These are phyloP conservation scores for Pseudochromis fuscus DNA, from an alignment of 2,797 vertebrate species.

Conservation along the genomic window DNA sequence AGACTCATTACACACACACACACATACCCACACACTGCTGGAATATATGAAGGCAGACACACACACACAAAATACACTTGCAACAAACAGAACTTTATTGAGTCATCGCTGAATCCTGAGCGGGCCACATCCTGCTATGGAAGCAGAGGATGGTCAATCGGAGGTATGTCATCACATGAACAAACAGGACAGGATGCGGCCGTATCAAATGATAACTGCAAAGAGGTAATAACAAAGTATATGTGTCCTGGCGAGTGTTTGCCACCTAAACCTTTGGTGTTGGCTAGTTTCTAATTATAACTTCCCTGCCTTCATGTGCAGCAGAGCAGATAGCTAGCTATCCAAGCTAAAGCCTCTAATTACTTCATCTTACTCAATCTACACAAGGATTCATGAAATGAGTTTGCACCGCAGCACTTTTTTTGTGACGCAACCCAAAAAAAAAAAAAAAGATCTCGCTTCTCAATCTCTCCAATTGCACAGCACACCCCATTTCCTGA, in stretches of 20 bases:
- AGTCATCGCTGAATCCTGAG: constrained; percentile 56
- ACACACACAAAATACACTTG: constrained; percentile 26
- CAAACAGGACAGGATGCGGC: constrained; percentile 70
- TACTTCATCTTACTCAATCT: constrained; percentile 84
- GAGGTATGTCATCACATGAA: constrained; percentile 51
- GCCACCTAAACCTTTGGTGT: constrained; percentile 83
- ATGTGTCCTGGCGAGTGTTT: constrained; percentile 70
- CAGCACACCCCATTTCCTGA: constrained; percentile 69
- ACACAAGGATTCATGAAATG: constrained; percentile 74
- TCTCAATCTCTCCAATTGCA: constrained; percentile 48
- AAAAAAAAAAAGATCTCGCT: constrained; percentile 31
- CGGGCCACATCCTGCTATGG: constrained; percentile 58
- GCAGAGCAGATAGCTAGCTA: constrained; percentile 80
- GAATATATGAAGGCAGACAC: constrained; percentile 41
- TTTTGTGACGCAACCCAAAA: constrained; percentile 71
- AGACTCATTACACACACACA: constrained; percentile 55
- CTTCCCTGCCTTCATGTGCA: constrained; percentile 76
- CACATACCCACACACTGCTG: no score
- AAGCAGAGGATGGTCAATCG: constrained; percentile 36
- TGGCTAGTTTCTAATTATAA: constrained; percentile 86
- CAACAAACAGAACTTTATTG: constrained; percentile 51
- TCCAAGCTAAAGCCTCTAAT: constrained; percentile 83
- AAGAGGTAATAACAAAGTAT: constrained; percentile 80
- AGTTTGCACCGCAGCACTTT: constrained; percentile 57
- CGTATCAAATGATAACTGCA: constrained; percentile 79